These are phyloP conservation scores for Elgaria multicarinata DNA, from an alignment of 2,113 vertebrate species.

Conservation along the genomic window DNA sequence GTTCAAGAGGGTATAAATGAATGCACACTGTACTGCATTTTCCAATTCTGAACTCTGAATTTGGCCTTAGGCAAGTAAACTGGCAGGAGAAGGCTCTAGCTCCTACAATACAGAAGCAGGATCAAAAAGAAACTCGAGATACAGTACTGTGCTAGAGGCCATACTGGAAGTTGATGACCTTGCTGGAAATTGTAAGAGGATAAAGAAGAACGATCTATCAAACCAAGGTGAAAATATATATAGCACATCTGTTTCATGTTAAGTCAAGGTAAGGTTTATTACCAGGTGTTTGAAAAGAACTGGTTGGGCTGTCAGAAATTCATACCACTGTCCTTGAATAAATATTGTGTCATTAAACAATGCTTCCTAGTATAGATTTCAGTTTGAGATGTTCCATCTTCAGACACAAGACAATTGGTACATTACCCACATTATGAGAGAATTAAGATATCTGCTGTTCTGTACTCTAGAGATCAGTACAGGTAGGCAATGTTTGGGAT, in stretches of 20 bases:
- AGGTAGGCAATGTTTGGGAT: not conserved
- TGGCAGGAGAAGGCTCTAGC: not conserved
- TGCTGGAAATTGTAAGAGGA: not conserved
- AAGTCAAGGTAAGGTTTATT: not conserved
- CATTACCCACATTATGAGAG: not conserved
- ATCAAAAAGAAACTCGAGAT: conserved; percentile 4
- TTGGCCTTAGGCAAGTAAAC: not conserved
- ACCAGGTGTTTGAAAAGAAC: not conserved
- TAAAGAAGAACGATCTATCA: not conserved
- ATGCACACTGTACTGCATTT: not conserved
- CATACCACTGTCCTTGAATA: not conserved
- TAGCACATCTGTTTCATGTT: not conserved
- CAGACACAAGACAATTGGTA: not conserved
- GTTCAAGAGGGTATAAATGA: not conserved
- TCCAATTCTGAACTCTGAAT: conserved; percentile 6
- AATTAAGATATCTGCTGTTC: not conserved
- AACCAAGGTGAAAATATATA: not conserved
- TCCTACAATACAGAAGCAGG: not conserved
- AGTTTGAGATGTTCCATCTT: not conserved
- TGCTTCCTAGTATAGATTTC: not conserved
- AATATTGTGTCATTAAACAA: not conserved
- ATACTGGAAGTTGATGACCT: conserved; percentile 1
- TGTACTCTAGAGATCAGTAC: too few species aligned
- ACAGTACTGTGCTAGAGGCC: not conserved
- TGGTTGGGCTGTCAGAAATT: not conserved